phyloP scores from a whole-genome alignment of 2,797 vertebrate species.

The Gallinago nigripennis region DNA sequence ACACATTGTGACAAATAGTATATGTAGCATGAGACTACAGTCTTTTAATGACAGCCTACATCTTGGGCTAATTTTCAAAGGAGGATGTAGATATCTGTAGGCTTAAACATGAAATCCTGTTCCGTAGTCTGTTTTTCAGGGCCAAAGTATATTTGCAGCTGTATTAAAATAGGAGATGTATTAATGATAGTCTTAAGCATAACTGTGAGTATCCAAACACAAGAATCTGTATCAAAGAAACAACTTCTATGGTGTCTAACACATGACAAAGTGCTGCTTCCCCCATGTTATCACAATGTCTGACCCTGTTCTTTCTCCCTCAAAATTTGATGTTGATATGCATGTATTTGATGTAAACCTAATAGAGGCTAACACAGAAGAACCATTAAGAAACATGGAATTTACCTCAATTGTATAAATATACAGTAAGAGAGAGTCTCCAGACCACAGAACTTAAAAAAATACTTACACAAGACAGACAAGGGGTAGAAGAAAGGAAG shows the following conservation, averaged over 20 bases:
- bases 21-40: fast-evolving
- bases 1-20: background rate
- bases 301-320: background rate
- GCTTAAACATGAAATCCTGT: background rate
- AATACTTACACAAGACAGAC: background rate
- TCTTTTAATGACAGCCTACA: background rate
- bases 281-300: background rate
- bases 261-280: background rate
- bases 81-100: background rate
- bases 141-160: background rate
- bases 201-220: background rate
- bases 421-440: background rate
- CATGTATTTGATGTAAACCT: background rate
- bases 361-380: background rate
- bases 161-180: background rate
- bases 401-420: background rate
- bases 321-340: background rate
- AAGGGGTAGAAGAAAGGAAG: background rate
- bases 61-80: background rate
- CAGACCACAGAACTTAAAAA: background rate
- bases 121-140: background rate
- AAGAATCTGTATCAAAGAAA: background rate
- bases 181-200: background rate
- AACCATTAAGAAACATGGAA: background rate
- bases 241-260: background rate